Evolutionary conservation across 53 echinoderm and acorn worm genomes (phyloP).

Genomic region (Mesocentrotus franciscanus): DNA sequence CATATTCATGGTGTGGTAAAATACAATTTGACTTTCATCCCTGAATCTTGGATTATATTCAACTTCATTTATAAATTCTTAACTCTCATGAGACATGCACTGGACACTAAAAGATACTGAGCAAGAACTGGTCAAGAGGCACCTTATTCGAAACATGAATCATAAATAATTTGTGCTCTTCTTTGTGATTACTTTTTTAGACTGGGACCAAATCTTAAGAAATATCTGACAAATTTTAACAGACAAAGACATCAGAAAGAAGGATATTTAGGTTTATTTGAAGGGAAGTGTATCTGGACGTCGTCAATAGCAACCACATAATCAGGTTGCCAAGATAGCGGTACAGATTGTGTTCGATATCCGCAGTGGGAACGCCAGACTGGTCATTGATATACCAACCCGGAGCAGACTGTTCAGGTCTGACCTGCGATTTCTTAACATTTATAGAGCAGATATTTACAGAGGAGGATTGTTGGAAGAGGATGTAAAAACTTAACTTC

Average conservation of each 20-base stretch:
- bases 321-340: constrained; percentile 56
- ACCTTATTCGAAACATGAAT: not conserved
- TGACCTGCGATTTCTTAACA: constrained; percentile 55
- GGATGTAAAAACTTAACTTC: too few species aligned
- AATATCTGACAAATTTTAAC: not conserved
- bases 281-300: constrained; percentile 39
- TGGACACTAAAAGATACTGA: not conserved
- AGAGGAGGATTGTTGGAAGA: too few species aligned
- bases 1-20: not conserved
- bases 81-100: not conserved
- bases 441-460: too few species aligned
- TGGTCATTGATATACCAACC: constrained; percentile 65
- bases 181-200: not conserved
- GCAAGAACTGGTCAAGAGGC: not conserved
- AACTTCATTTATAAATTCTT: not conserved
- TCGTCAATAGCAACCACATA: constrained; percentile 53
- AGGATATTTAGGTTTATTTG: not conserved
- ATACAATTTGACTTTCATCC: not conserved
- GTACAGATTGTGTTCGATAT: constrained; percentile 55
- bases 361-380: constrained; percentile 69
- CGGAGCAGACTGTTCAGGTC: constrained; percentile 64
- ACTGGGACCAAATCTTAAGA: not conserved
- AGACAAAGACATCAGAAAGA: not conserved
- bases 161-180: not conserved
- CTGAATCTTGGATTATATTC: not conserved